Percentiles rank a stretch among this genome's conserved stretches.
These are phyloP conservation scores for Pseudococcus longispinus DNA, from an alignment of 2,888 invertebrate species.

Conservation along the genomic window DNA sequence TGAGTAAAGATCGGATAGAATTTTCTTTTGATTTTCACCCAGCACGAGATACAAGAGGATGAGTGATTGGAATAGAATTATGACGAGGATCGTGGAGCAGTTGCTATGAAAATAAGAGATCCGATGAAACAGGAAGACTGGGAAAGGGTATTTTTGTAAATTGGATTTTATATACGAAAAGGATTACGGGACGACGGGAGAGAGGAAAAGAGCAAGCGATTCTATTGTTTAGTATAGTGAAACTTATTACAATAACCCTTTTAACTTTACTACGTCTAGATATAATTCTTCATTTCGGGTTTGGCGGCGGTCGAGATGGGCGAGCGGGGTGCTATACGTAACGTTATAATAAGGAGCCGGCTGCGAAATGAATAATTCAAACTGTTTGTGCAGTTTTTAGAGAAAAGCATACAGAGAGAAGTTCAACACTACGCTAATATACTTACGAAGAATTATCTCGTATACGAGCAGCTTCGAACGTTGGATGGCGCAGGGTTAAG, in stretches of 20 bases:
- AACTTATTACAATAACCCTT: constrained; percentile 44
- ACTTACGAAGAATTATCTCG: constrained; percentile 41
- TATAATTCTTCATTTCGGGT: constrained; percentile 39
- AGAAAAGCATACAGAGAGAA: not conserved
- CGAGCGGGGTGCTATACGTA: not conserved
- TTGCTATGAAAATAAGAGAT: not conserved
- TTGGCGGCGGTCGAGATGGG: not conserved
- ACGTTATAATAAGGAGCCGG: constrained; percentile 37
- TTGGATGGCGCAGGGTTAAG: not conserved
- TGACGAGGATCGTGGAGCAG: not conserved
- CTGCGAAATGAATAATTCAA: constrained; percentile 36
- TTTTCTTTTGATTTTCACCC: too few relatives aligned
- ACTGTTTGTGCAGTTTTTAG: constrained; percentile 30
- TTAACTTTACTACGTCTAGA: constrained; percentile 32
- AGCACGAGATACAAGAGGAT: too few relatives aligned
- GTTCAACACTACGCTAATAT: constrained; percentile 29
- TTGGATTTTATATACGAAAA: not conserved
- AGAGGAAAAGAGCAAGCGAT: not conserved
- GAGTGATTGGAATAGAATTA: too few relatives aligned
- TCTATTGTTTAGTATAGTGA: not conserved
- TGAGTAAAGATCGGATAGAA: too few relatives aligned
- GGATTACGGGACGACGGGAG: not conserved
- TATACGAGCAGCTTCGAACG: not conserved
- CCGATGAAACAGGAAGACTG: not conserved
- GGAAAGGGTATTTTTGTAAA: not conserved